These are phyloP conservation scores for Ferdinandea cuprea DNA, from an alignment of 2,888 invertebrate genomes.

Conservation along the genomic window DNA sequence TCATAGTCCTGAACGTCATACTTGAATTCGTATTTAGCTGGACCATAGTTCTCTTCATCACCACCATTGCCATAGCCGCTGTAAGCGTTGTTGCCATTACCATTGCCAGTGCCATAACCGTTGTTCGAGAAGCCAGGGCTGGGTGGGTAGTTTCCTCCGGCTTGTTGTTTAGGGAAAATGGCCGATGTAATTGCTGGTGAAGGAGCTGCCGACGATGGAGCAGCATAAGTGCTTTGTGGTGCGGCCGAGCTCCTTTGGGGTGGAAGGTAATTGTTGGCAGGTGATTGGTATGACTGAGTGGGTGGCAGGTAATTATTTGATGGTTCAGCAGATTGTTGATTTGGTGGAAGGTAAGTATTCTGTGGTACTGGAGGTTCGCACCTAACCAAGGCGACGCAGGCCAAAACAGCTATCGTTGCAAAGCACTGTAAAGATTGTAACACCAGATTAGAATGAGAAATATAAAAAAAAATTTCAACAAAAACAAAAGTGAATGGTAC, in stretches of 20 bases:
- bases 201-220: constrained; percentile 79
- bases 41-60: constrained; percentile 84
- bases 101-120: constrained; percentile 56
- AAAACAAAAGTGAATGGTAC: constrained; percentile 55
- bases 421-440: constrained; percentile 78
- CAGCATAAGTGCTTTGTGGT: constrained; percentile 78
- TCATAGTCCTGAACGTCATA: constrained; percentile 87
- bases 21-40: constrained; percentile 88
- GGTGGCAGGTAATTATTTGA: constrained; percentile 84
- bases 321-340: constrained; percentile 82
- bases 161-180: constrained; percentile 82
- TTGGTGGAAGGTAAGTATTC: constrained; percentile 83
- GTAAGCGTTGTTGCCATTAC: constrained; percentile 10
- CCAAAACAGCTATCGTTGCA: constrained; percentile 81
- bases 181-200: constrained; percentile 84
- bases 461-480: constrained; percentile 1
- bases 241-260: constrained; percentile 82
- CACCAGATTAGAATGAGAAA: constrained; percentile 39
- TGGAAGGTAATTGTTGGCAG: constrained; percentile 79
- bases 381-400: constrained; percentile 79
- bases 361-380: constrained; percentile 82
- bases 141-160: constrained; percentile 60
- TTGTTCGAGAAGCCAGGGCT: constrained; percentile 52
- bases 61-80: constrained; percentile 74
- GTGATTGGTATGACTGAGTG: constrained; percentile 78